A percentile compares a stretch with the other conserved stretches of the same genome.
Conservation (phyloP, 2,797 vertebrate genomes). For the Propithecus perrieri region DNA sequence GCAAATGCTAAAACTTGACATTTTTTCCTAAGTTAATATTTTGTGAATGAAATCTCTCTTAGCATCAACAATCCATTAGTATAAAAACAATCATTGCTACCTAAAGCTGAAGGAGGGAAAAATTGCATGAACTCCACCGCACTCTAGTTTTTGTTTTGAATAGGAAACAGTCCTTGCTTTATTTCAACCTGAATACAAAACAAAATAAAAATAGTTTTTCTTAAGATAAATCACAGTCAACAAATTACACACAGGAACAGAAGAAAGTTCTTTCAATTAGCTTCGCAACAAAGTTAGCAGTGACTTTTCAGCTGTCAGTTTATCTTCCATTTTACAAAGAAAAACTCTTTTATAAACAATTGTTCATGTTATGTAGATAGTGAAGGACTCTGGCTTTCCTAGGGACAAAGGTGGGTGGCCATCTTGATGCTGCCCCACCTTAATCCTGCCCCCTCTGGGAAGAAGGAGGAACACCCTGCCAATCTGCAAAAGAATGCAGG, state of each 20-base stretch:
- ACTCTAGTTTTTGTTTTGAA: background rate
- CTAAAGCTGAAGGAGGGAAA: background rate
- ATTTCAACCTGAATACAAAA: constrained; percentile 14
- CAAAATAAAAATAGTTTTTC: background rate
- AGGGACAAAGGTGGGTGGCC: too few relatives aligned
- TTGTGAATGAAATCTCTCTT: constrained; percentile 9
- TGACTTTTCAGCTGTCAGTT: constrained; percentile 27
- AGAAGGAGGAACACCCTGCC: too few relatives aligned
- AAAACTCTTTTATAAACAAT: constrained; percentile 24
- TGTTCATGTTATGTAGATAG: background rate
- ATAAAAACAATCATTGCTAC: background rate
- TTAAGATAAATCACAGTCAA: constrained; percentile 6
- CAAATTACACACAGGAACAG: background rate
- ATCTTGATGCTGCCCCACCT: too few relatives aligned
- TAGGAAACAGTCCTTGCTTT: constrained; percentile 15
- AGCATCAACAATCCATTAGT: background rate
- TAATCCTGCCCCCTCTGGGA: too few relatives aligned
- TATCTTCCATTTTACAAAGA: constrained; percentile 48
- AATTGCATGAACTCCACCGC: background rate
- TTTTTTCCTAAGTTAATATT: constrained; percentile 9
- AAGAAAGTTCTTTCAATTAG: constrained; percentile 4
- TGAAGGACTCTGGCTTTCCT: too few relatives aligned
- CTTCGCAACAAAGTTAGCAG: background rate
- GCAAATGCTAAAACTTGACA: background rate
- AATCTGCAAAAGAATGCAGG: too few relatives aligned